These are phyloP conservation scores for Pampusana beccarii DNA, from an alignment of 2,113 vertebrate genomes.

Conservation along the genomic window DNA sequence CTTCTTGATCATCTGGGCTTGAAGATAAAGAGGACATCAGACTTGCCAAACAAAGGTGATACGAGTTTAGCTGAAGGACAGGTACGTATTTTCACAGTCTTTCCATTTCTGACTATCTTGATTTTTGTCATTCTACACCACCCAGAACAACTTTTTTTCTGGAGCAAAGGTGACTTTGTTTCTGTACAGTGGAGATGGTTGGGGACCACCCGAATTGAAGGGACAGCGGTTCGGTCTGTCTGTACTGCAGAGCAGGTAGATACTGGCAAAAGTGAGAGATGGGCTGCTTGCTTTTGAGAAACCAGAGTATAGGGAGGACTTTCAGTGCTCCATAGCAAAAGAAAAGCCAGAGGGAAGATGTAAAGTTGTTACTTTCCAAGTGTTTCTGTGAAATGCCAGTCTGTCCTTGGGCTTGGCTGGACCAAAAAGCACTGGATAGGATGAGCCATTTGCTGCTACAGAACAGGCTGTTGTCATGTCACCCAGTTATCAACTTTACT, in stretches of 20 bases:
- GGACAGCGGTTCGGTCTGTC: not conserved
- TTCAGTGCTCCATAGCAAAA: not conserved
- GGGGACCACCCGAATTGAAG: not conserved
- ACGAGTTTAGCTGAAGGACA: not conserved
- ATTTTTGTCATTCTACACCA: not conserved
- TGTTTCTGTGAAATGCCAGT: not conserved
- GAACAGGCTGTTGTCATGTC: not conserved
- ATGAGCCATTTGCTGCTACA: not conserved
- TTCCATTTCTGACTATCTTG: not conserved
- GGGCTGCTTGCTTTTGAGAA: not conserved
- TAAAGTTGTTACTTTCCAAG: not conserved
- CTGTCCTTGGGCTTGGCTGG: not conserved
- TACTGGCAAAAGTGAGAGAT: not conserved
- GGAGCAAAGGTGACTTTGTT: not conserved
- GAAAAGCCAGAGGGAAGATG: not conserved
- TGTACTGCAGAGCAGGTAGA: not conserved
- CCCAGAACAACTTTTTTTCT: not conserved
- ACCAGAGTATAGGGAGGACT: not conserved
- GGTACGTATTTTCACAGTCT: not conserved
- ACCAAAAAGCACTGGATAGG: not conserved
- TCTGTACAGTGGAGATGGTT: not conserved
- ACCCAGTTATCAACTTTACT: not conserved
- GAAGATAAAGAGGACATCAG: not conserved
- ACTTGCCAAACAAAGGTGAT: not conserved
- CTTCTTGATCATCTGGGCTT: not conserved